These are phyloP conservation scores for Merluccius polli DNA, from an alignment of 2,797 vertebrate species.

Conservation along the genomic window DNA sequence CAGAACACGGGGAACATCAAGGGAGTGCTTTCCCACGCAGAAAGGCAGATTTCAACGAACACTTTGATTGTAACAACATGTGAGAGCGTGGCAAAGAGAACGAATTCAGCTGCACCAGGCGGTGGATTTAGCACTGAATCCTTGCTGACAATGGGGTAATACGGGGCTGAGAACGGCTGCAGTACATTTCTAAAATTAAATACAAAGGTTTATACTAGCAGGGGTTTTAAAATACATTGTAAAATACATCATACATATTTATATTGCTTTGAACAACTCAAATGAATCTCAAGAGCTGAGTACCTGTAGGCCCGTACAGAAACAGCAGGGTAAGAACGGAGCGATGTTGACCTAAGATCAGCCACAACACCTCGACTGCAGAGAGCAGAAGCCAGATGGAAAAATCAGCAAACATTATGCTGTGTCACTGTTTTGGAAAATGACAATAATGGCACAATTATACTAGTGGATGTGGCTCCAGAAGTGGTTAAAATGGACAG, in stretches of 20 bases:
- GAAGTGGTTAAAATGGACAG: neutral
- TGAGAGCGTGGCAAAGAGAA: neutral
- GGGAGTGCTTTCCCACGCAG: neutral
- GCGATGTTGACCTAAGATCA: too few species aligned
- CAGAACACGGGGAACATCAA: neutral
- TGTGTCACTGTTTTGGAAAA: neutral
- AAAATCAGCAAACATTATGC: neutral
- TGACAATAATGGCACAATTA: neutral
- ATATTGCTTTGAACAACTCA: neutral
- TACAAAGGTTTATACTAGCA: neutral
- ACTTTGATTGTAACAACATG: neutral
- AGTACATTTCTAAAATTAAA: neutral
- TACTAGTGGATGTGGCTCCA: neutral
- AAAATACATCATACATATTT: neutral
- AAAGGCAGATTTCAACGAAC: neutral
- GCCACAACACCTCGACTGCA: too few species aligned
- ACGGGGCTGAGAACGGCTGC: neutral
- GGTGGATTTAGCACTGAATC: neutral
- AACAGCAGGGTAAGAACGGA: too few species aligned
- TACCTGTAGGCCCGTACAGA: neutral
- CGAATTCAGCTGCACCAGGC: neutral
- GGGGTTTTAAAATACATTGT: neutral
- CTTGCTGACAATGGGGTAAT: neutral
- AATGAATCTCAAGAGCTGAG: neutral
- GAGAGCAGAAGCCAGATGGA: neutral